Evolutionary conservation across 37 sponge, comb jelly and placozoan species (phyloP), one percentile per base, ranked within the genome.

Genomic region (Mnemiopsis leidyi): DNA sequence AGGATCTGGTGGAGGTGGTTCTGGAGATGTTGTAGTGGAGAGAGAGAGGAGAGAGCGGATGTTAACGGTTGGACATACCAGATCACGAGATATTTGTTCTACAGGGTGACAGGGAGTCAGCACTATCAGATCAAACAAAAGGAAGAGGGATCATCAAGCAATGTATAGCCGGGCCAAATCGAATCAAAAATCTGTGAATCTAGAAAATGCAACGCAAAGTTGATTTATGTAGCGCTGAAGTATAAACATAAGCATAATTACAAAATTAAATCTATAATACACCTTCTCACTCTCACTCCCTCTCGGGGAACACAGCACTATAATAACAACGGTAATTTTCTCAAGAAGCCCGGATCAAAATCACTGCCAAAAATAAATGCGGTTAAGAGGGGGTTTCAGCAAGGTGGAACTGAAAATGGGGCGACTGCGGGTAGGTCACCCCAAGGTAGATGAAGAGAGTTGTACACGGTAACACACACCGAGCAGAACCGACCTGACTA

Each of bases 181-280:
- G 36, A 77, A 32, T 77, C 79, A 32, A 2, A 77, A 77, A 77
- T 32, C 33, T 77, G 79, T 77, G 79, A 77, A 77, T 77, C 79
- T 77, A 32, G 61, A 48, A 71, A 71, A 71, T 18, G 73, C 73
- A 77, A 77, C 79, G 35, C 79, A 31, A 77, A 77, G 32, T 77
- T 77, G 79, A 77, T 77, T 77, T 77, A 69, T 69, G 29, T 69
- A 69, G 24, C 28, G 73, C 28, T 25, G 29, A 32, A 32, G 79
- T 77, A 77, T 77, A 77, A 77, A 77, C 36, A 77, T 32, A 77
- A 77, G 79, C 36, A 77, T 77, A 77, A 31, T 77, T 32, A 77
- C 35, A 31, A 77, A 77, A 77, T 77, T 77, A 26, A 77, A 77
- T 77, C 34, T 31, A 32, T 34, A 77, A 48, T 48, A 48, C 61